Evolutionary conservation across 2,888 invertebrate genomes (phyloP), one percentile per base, ranked within the genome.

Genomic region (Andrena flavipes): DNA sequence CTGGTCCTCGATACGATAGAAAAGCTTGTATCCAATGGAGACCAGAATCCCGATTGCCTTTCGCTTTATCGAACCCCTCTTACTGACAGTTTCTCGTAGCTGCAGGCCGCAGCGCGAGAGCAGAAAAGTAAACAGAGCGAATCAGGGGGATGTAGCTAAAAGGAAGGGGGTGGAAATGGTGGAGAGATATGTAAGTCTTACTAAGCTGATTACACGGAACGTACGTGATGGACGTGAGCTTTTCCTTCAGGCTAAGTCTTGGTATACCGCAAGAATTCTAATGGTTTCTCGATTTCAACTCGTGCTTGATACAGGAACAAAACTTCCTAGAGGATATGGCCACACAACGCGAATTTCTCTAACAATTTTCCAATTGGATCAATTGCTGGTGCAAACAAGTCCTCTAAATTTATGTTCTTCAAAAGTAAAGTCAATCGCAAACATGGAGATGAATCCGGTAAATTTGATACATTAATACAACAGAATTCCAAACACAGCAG

Each of bases 111-210:
- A 33, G 29, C 16, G 69, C 54, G 62, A 68, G 79, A 71, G 74
- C 64, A 62, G 81, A 74, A 79, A 82, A 71, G 79, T 62, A 82
- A 82, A 82, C 81, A 82, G 74, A 30, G 62, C 30, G 65, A 79
- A 71, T 79, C 67, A 75, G 74, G 51, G 48, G 51, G 49, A 62
- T 73, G 60, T 54, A 67, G 62, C 67, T 70, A 56, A 48, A 74
- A 48, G 65, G 67, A 56, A 70, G 30, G 48, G 49, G n/a, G 16
- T 26, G 68, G 30, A 72, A 54, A 51, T 26, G 26, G 69, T 23
- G 5, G 51, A 51, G n/a, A 80, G 82, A 80, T 73, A 72, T 76
- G 83, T 73, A 81, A 80, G 83, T 76, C 75, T 63, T 70, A n/a
- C 73, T 83, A 77, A 81, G 70, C 81, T 76, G 83, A 83, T 83